Evolutionary conservation across 2,888 invertebrate genomes (phyloP), one percentile per base, ranked within the genome.

Genomic region (Xylota segnis): DNA sequence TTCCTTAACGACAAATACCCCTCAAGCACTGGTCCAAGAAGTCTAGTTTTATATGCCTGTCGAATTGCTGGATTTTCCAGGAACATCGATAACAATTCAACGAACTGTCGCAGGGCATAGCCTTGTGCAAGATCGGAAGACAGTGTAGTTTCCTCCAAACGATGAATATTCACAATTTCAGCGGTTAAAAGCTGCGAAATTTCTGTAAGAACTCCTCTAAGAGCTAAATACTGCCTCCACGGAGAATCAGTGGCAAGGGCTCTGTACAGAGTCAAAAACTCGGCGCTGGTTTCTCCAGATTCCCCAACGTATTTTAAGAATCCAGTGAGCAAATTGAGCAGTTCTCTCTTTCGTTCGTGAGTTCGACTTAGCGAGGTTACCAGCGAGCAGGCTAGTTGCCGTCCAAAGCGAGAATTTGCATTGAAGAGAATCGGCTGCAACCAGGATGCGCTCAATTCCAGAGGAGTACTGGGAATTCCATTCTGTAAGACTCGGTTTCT

Each of bases 61-160:
- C 98, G 95, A 43, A 99, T 97, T 52, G 96, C 95, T 3, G 95
- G 94, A 89, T 97, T 97, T 88, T 98, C 98, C 61, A 98, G 93
- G 93, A 99, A 97, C 89, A 96, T 95, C 6, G 97, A 95, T 88
- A 98, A 93, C 18, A 98, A 92, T 91, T 98, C 98, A 50, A 98
- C 98, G 54, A 97, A 94, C 90, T 97, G 97, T 89, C 98, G 97
- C 77, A 98, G 92, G 0, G 98, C 97, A 92, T 96, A 98, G 4
- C 98, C 98, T 93, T 98, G 98, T 0, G 98, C 97, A 1, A 99
- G 94, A 92, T 99, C 98, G 0, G 98, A 98, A 0, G 97, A 98
- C 2, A 99, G 93, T 0, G 98, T 98, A 0, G 97, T 97, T 90
- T 97, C 97, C 91, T 99, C 99, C 34, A 98, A 93, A 10, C 96